phyloP scores from a whole-genome alignment of 2,888 invertebrate species.

The Toxonevra muliebris region DNA sequence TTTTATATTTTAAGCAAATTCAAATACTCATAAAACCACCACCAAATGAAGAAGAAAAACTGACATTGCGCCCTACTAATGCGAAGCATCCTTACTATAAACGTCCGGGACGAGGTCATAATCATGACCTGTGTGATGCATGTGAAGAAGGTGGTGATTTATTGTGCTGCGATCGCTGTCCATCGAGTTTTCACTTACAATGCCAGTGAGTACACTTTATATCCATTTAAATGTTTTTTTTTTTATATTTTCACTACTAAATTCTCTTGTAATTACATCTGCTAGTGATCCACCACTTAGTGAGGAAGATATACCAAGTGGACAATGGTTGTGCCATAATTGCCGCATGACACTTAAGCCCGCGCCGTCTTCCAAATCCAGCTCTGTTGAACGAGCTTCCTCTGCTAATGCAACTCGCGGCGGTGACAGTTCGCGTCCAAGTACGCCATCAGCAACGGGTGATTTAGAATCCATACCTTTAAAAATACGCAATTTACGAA shows the following conservation, averaged over 20 bases:
- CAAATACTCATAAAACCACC: conserved; percentile 91
- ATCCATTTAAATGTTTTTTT: conserved; percentile 2
- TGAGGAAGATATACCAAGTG: conserved; percentile 87
- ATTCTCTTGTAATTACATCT: conserved; percentile 40
- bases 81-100: conserved; percentile 85
- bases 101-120: conserved; percentile 87
- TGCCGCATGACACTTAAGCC: conserved; percentile 69
- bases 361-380: conserved; percentile 64
- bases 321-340: conserved; percentile 91
- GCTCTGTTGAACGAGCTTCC: conserved; percentile 62
- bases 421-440: conserved; percentile 58
- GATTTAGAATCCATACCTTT: conserved; percentile 58
- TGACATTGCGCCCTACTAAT: conserved; percentile 67
- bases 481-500: conserved; percentile 65
- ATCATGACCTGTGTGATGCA: conserved; percentile 93
- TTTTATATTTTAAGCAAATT: conserved; percentile 74
- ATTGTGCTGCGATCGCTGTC: conserved; percentile 95
- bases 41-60: conserved; percentile 78
- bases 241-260: background rate
- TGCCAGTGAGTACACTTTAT: conserved; percentile 80
- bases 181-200: conserved; percentile 93
- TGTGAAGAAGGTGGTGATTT: conserved; percentile 95
- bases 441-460: conserved; percentile 50
- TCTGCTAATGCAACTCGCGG: conserved; percentile 28
- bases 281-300: conserved; percentile 90